Percentiles rank a stretch among this genome's conserved stretches.
Conservation (phyloP, 1,140 invertebrate genomes). For the Heliconius hermathena region DNA sequence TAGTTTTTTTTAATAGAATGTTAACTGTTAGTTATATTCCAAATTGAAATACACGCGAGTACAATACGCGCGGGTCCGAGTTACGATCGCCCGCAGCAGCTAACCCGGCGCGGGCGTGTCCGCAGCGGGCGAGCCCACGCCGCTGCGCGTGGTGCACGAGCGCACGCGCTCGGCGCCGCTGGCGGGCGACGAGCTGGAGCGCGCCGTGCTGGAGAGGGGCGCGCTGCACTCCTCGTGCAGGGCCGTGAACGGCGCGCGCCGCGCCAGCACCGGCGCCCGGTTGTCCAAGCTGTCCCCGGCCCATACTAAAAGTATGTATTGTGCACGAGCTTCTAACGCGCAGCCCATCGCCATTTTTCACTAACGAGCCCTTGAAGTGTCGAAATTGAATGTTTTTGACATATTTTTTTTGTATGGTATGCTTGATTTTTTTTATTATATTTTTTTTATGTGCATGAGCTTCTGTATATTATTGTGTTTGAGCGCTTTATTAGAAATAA, state of each 20-base stretch:
- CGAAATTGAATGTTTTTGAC: conserved; percentile 19
- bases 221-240: conserved; percentile 62
- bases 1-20: neutral
- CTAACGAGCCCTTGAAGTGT: conserved; percentile 33
- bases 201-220: conserved; percentile 80
- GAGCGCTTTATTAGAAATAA: conserved; percentile 13
- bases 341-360: conserved; percentile 41
- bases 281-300: conserved; percentile 68
- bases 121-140: conserved; percentile 47
- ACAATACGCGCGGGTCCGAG: neutral
- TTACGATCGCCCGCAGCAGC: conserved; percentile 2
- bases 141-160: conserved; percentile 79
- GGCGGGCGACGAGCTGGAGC: conserved; percentile 82
- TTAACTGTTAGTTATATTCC: neutral
- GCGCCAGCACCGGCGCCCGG: conserved; percentile 63
- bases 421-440: conserved; percentile 17
- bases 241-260: conserved; percentile 60
- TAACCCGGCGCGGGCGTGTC: conserved; percentile 62
- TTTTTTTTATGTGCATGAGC: neutral
- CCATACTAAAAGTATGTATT: conserved; percentile 75
- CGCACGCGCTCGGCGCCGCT: conserved; percentile 86
- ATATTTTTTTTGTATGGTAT: conserved; percentile 11
- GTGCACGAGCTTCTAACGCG: conserved; percentile 46
- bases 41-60: no score
- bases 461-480: neutral